Evolutionary conservation across 2,888 invertebrate species (phyloP), one percentile per base, ranked within the genome.

Genomic region (Sisyra terminalis): DNA sequence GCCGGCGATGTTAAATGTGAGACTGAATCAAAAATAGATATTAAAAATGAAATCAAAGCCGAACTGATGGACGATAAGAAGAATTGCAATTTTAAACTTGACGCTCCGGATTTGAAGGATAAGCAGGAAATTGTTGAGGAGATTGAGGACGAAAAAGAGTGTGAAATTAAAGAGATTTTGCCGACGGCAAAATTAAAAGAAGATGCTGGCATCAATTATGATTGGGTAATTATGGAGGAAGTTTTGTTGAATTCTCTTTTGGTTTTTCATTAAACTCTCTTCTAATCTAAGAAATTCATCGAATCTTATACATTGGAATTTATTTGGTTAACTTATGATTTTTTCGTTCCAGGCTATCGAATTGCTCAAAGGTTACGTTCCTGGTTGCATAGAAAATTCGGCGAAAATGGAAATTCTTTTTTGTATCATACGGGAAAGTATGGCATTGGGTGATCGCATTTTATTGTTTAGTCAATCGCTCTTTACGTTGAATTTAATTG

Each of bases 401-500:
- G 87, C 88, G 2, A 98, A 98, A 67, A 88, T 98, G 82, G 79
- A 87, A 52, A 72, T 97, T 36, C 80, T 97, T 54, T 86, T 96
- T 61, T 83, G 84, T 50, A 82, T 98, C 47, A 67, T 98, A 39
- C 81, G 87, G 50, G 88, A 93, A 60, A 85, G 90, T 49, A 77
- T 96, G 42, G 71, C 73, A 45, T 61, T 84, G 46, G 90, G 89
- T 1, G 97, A 98, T 63, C 79, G 96, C 47, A 70, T 97, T 45
- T 67, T 98, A 43, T 75, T 97, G 3, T 98, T 98, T 61, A 94
- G 94, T 53, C 96, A 97, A 61, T 94, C 93, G 53, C 70, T 98
- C 45, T 82, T 94, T 51, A 97, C 97, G 1, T 65, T 98, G 49
- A 89, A 93, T 69, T 71, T 94, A 46, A 86, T 98, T 47, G 97